These are phyloP conservation scores for Drosophila atripex DNA, from an alignment of 2,888 invertebrate genomes.

Conservation along the genomic window DNA sequence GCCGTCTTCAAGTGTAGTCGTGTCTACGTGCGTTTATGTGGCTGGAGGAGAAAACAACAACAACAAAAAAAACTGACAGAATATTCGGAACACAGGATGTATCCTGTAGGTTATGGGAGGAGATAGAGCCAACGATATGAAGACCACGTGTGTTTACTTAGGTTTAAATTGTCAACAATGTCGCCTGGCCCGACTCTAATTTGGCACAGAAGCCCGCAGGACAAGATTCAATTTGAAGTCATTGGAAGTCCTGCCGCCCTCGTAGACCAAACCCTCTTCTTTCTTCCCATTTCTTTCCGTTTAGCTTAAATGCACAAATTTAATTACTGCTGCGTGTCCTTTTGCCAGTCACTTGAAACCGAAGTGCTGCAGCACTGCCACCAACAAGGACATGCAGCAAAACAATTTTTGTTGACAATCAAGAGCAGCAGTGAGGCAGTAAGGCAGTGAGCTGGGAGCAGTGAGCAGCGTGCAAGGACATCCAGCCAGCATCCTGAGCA, in stretches of 20 bases:
- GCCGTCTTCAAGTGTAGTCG: slow-evolving; percentile 69
- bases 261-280: background rate
- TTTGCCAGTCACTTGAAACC: slow-evolving; percentile 73
- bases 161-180: slow-evolving; percentile 54
- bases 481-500: slow-evolving; percentile 57
- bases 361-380: slow-evolving; percentile 55
- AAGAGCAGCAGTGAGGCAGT: slow-evolving; percentile 54
- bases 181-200: slow-evolving; percentile 67
- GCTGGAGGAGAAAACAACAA: background rate
- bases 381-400: slow-evolving; percentile 48
- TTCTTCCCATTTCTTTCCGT: slow-evolving; percentile 28
- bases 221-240: slow-evolving; percentile 50
- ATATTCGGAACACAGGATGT: background rate
- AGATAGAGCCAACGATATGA: background rate
- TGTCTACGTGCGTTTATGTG: slow-evolving; percentile 25
- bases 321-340: slow-evolving; percentile 68
- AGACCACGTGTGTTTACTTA: slow-evolving; percentile 44
- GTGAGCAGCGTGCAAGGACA: slow-evolving; percentile 66
- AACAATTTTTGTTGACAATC: slow-evolving; percentile 77
- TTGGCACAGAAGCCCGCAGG: slow-evolving; percentile 38
- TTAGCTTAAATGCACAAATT: slow-evolving; percentile 52
- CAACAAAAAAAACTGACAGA: background rate
- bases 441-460: slow-evolving; percentile 1
- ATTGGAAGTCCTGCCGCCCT: background rate
- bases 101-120: background rate